These are phyloP conservation scores for Butorides virescens DNA, from an alignment of 2,113 vertebrate species.

Conservation along the genomic window DNA sequence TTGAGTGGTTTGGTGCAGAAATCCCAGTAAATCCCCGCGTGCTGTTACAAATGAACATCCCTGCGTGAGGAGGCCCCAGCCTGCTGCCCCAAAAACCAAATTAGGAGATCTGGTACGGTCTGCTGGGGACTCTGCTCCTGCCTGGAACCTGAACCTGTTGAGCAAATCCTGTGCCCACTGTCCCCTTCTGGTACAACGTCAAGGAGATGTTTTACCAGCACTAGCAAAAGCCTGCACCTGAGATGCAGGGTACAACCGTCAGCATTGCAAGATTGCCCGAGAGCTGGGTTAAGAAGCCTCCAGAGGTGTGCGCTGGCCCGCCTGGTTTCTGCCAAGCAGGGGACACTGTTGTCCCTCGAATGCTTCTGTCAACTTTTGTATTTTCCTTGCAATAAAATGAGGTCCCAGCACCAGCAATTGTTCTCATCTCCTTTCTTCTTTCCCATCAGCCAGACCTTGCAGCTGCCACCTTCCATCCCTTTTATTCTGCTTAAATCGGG, in stretches of 20 bases:
- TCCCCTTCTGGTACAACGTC: neutral
- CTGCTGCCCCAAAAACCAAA: neutral
- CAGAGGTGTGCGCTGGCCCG: rapidly evolving
- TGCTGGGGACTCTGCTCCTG: neutral
- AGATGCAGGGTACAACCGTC: rapidly evolving
- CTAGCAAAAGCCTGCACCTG: neutral
- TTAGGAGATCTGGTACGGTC: neutral
- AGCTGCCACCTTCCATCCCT: neutral
- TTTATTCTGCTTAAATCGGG: neutral
- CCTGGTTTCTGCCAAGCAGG: neutral
- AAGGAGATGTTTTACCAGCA: neutral
- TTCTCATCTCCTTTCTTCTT: neutral
- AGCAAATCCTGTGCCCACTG: no score
- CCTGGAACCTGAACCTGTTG: neutral
- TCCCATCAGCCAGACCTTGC: neutral
- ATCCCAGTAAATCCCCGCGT: neutral
- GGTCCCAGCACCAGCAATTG: neutral
- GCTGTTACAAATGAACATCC: neutral
- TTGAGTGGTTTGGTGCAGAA: neutral
- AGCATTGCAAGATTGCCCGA: neutral
- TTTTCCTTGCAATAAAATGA: conserved; percentile 29
- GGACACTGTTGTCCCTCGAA: rapidly evolving
- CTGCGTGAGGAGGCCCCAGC: neutral
- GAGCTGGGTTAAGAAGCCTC: neutral
- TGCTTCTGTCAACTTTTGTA: neutral